These are phyloP conservation scores for Zosterops pallidus DNA, from an alignment of 2,113 vertebrate genomes.

Conservation along the genomic window DNA sequence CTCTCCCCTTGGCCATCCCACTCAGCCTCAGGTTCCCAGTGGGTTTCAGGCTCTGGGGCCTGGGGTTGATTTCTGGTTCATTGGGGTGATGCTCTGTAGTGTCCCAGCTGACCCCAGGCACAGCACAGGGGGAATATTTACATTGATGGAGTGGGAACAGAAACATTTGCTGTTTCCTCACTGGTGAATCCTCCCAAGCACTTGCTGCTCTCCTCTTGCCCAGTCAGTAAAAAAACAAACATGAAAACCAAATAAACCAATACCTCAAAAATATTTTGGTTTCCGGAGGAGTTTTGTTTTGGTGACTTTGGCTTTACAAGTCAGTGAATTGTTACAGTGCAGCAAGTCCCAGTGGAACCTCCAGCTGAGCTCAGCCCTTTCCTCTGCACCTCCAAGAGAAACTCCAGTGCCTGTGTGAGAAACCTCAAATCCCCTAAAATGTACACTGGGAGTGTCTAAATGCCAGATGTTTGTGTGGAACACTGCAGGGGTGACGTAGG, in stretches of 20 bases:
- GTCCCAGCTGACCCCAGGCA: background rate
- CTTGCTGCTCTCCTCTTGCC: too few species aligned
- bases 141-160: too few species aligned
- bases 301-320: background rate
- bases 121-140: background rate
- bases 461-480: background rate
- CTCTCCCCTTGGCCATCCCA: too few species aligned
- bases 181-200: too few species aligned
- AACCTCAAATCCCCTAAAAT: too few species aligned
- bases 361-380: background rate
- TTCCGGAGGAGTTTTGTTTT: background rate
- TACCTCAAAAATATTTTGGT: background rate
- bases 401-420: too few species aligned
- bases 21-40: background rate
- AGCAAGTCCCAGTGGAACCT: accelerated
- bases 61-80: accelerated
- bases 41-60: background rate
- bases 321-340: accelerated
- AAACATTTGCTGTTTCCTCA: too few species aligned
- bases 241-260: background rate
- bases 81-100: accelerated
- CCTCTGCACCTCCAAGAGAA: too few species aligned
- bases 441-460: too few species aligned
- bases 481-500: background rate
- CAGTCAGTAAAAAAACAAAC: background rate